Evolutionary conservation across 2,113 vertebrate species (phyloP), one percentile per base, ranked within the genome.

Genomic region (Thamnophis sirtalis): DNA sequence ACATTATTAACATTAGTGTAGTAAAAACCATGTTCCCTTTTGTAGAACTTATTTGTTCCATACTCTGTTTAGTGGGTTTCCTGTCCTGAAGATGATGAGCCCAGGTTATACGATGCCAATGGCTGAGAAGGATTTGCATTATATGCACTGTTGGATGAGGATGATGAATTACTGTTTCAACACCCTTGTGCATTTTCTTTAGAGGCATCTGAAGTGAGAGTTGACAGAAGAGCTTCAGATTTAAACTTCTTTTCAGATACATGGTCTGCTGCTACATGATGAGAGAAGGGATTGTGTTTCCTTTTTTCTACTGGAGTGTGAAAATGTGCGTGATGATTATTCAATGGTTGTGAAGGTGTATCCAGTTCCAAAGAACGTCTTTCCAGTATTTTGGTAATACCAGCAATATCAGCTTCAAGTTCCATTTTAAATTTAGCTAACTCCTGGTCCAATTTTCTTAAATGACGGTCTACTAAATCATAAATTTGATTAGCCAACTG

Each of bases 231-330:
- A 93, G 98, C 99, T 97, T 99, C 99, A n/a, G 99, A 99, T 96
- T 99, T 99, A 96, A 99, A 99, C 96, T 99, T 99, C 98, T 99
- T 99, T 96, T 99, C 99, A 68, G 99, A 98, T 94, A 99, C 97
- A n/a, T 99, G 99, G 95, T 99, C 99, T 90, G 98, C 97, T 53
- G 98, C 98, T 21, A 98, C 98, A 96, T 99, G 99, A 94, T 99
- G 99, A 92, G 98, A 96, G 9, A 99, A 98, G 58, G 98, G 97
- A 87, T 98, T 99, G 97, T 99, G 98, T 97, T 99, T 99, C 96
- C 99, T 98, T 98, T 99, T 99, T 95, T 99, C 99, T 38, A 98
- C 97, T 24, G 98, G 95, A 89, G 98, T 96, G 95, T 99, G 99
- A 3, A 99, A 99, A 97, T 99, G 99, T 92, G 98, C 98, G 0